Evolutionary conservation across 1,140 invertebrate genomes (phyloP).

Genomic region (Streblospio benedicti): DNA sequence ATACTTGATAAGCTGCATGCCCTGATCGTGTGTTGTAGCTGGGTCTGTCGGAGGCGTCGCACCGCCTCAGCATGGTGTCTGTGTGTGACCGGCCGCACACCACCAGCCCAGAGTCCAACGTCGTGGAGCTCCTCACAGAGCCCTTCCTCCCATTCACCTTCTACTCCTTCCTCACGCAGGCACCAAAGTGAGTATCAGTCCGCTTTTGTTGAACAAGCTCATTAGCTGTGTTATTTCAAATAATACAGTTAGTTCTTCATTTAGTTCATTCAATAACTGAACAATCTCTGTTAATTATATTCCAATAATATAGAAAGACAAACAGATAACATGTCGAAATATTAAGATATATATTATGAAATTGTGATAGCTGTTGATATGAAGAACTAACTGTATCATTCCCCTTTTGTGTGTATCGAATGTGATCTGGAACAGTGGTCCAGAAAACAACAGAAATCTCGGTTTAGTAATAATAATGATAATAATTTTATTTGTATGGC

Average conservation of each 20-base stretch:
- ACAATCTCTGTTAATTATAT: neutral
- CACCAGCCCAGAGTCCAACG: slow-evolving; percentile 40
- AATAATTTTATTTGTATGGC: no score
- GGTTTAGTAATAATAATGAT: no score
- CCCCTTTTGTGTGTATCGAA: neutral
- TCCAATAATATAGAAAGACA: neutral
- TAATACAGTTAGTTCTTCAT: neutral
- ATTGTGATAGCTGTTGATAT: no score
- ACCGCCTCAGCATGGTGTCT: slow-evolving; percentile 38
- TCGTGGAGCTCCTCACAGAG: slow-evolving; percentile 39
- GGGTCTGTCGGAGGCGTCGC: slow-evolving; percentile 33
- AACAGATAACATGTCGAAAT: neutral
- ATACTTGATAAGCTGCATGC: no score
- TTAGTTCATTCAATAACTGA: neutral
- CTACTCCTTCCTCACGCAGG: slow-evolving; percentile 35
- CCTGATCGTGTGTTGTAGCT: slow-evolving; percentile 37
- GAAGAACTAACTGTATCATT: no score
- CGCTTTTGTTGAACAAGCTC: no score
- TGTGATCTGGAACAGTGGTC: no score
- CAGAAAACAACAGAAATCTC: no score
- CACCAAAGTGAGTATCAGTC: neutral
- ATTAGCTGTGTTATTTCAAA: neutral
- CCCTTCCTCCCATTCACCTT: slow-evolving; percentile 43
- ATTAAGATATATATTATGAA: no score
- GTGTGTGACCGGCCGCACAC: slow-evolving; percentile 38